Percentiles rank a stretch among this genome's conserved stretches.
Evolutionary conservation across 2,113 vertebrate species (phyloP).

Genomic region (Vulpes vulpes): DNA sequence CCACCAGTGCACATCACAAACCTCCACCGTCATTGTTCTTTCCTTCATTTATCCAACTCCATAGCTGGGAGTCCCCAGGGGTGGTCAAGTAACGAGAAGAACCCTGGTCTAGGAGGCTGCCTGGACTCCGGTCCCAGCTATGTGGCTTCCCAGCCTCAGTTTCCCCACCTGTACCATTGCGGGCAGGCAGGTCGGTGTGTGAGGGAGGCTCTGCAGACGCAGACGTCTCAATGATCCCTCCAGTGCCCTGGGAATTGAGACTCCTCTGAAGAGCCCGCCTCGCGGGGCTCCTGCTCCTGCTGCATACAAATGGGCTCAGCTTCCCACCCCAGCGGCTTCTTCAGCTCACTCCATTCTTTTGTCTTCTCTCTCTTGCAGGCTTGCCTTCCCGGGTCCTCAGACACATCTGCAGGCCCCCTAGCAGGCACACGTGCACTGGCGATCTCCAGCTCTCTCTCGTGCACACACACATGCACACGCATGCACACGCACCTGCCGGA

Average conservation of each 20-base stretch:
- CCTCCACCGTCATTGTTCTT: accelerated
- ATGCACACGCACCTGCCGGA: background rate
- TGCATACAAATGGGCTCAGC: slow-evolving; percentile 65
- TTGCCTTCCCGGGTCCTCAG: slow-evolving; percentile 26
- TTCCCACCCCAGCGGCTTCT: slow-evolving; percentile 34
- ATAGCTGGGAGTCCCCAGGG: background rate
- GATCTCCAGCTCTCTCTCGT: background rate
- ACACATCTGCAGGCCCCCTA: slow-evolving; percentile 66
- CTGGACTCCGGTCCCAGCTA: background rate
- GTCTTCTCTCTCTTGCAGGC: slow-evolving; percentile 63
- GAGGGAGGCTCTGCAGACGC: background rate
- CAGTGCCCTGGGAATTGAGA: background rate
- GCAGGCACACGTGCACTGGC: background rate
- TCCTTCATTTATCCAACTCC: background rate
- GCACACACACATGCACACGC: background rate
- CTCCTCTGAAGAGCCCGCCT: slow-evolving; percentile 39
- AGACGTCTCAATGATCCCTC: background rate
- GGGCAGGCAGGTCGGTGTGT: background rate
- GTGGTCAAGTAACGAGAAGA: background rate
- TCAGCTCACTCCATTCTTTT: slow-evolving; percentile 52
- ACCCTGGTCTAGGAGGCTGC: background rate
- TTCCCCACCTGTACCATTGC: background rate
- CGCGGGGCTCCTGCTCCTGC: slow-evolving; percentile 28
- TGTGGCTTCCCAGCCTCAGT: slow-evolving; percentile 24
- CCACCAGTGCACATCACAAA: background rate